Conservation (phyloP, 2,113 vertebrate genomes). For the Anarrhichthys ocellatus region DNA sequence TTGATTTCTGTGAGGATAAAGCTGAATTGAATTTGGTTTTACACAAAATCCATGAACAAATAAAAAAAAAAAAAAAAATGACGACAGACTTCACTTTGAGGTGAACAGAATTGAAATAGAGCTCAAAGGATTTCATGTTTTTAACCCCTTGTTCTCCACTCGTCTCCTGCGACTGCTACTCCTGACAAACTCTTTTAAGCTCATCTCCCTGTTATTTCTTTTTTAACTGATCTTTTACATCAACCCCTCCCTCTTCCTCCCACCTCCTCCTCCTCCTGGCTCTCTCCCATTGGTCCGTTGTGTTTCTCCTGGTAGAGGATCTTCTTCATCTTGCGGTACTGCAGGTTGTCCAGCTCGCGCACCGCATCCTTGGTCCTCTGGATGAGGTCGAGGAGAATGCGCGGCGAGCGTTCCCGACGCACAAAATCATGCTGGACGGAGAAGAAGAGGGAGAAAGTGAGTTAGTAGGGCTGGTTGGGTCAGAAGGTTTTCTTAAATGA, state of each 20-base stretch:
- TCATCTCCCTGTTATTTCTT: not conserved
- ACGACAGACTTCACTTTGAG: not conserved
- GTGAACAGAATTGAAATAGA: slow-evolving; percentile 5
- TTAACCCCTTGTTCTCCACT: not conserved
- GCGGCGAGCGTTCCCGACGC: slow-evolving; percentile 88
- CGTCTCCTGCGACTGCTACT: not conserved
- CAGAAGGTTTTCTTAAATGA: not conserved
- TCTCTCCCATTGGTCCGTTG: slow-evolving; percentile 93
- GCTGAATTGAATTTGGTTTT: not conserved
- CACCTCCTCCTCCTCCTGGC: slow-evolving; percentile 96
- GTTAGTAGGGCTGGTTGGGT: not conserved
- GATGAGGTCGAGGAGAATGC: slow-evolving; percentile 95
- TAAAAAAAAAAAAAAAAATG: not conserved
- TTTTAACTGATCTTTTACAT: not conserved
- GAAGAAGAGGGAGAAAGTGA: slow-evolving; percentile 4
- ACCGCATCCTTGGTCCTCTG: slow-evolving; percentile 98
- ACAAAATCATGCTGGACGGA: slow-evolving; percentile 93
- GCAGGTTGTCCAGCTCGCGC: slow-evolving; percentile 96
- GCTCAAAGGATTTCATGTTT: not conserved
- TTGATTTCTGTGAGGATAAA: not conserved
- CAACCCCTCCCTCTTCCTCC: not conserved
- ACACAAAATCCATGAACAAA: too few species aligned
- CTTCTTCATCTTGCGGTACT: slow-evolving; percentile 99
- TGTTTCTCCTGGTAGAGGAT: slow-evolving; percentile 97
- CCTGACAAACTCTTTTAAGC: not conserved